Conservation (phyloP, 2,888 invertebrate genomes). For the Microctonus hyperodae region DNA sequence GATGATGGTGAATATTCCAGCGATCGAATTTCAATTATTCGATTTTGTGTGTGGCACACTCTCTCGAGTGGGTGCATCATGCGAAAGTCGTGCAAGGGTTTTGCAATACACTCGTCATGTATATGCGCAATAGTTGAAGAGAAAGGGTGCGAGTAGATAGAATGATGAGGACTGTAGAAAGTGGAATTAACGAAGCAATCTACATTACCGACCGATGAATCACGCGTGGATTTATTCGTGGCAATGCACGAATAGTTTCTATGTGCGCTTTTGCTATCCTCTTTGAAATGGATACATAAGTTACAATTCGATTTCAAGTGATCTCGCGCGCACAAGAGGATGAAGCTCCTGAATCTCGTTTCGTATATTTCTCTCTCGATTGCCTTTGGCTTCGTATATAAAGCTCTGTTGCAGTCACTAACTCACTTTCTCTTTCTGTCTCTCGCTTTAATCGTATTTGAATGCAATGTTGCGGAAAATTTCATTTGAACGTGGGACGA, state of each 20-base stretch:
- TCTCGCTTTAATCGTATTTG: conserved; percentile 65
- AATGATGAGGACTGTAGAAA: not conserved
- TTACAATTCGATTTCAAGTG: conserved; percentile 59
- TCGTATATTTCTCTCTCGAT: not conserved
- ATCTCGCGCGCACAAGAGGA: conserved; percentile 31
- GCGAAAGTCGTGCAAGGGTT: not conserved
- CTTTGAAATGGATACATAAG: conserved; percentile 46
- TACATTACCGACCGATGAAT: conserved; percentile 50
- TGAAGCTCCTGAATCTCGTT: not conserved
- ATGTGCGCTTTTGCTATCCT: conserved; percentile 19
- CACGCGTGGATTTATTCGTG: conserved; percentile 39
- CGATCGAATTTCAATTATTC: conserved; percentile 36
- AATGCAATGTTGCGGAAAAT: conserved; percentile 66
- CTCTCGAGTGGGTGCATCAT: conserved; percentile 11
- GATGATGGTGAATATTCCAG: conserved; percentile 6
- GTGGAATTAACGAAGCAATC: conserved; percentile 49
- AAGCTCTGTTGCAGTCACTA: not conserved
- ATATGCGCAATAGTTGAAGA: not conserved
- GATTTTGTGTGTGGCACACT: conserved; percentile 23
- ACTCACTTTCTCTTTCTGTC: conserved; percentile 50
- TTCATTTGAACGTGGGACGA: conserved; percentile 59
- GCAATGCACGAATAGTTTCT: not conserved
- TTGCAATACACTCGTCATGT: not conserved
- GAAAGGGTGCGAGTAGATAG: not conserved
- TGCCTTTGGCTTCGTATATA: not conserved